These are phyloP conservation scores for Parauchenoglanis ngamensis DNA, from an alignment of 2,797 vertebrate genomes.

Conservation along the genomic window DNA sequence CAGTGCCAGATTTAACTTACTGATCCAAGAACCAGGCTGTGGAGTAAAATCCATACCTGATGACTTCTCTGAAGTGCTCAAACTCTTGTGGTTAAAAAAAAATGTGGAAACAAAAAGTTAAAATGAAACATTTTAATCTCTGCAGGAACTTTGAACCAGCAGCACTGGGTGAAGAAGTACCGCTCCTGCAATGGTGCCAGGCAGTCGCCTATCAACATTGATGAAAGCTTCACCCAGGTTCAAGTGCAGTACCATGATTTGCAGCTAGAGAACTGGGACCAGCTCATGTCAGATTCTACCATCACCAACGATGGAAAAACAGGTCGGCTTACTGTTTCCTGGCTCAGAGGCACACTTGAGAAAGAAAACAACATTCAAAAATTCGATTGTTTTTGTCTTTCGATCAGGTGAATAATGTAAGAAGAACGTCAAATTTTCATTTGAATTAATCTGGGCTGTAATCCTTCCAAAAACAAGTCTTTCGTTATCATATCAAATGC, in stretches of 20 bases:
- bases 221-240: slow-evolving; percentile 90
- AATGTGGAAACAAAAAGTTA: not conserved
- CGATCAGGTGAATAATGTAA: not conserved
- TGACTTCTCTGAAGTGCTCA: not conserved
- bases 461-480: not conserved
- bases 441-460: not conserved
- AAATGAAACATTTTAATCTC: slow-evolving; percentile 5
- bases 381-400: not conserved
- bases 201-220: slow-evolving; percentile 95
- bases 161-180: slow-evolving; percentile 89
- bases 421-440: not conserved
- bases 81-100: not conserved
- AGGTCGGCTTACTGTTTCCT: slow-evolving; percentile 69
- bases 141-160: slow-evolving; percentile 87
- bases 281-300: slow-evolving; percentile 63
- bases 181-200: slow-evolving; percentile 85
- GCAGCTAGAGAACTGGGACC: slow-evolving; percentile 85
- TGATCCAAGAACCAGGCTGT: not conserved
- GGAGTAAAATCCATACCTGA: not conserved
- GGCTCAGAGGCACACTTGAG: not conserved
- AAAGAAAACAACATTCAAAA: not conserved
- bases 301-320: slow-evolving; percentile 94
- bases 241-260: slow-evolving; percentile 89
- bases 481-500: not conserved
- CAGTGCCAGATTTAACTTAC: not conserved